These are phyloP conservation scores for Bufotes viridis DNA, from an alignment of 2,797 vertebrate genomes.

Conservation along the genomic window DNA sequence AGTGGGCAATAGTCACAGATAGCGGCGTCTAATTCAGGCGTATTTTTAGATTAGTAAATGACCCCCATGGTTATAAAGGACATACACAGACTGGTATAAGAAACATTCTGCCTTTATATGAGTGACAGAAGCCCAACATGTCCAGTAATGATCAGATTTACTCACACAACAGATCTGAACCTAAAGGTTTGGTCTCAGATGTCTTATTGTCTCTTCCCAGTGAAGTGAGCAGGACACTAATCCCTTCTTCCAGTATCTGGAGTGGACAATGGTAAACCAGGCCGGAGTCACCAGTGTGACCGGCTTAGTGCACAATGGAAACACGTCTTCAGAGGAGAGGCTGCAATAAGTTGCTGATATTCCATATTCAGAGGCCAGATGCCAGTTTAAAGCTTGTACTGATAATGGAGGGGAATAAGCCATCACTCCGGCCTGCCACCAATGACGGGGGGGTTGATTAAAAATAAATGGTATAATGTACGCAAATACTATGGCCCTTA, in stretches of 20 bases:
- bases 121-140: neutral
- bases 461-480: neutral
- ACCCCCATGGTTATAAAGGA: too few relatives aligned
- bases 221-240: conserved; percentile 6
- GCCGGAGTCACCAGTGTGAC: neutral
- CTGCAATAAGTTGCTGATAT: neutral
- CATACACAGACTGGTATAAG: neutral
- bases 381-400: neutral
- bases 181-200: conserved; percentile 10
- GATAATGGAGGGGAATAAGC: neutral
- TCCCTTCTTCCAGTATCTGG: neutral
- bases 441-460: neutral
- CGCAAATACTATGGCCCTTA: neutral
- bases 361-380: conserved; percentile 17
- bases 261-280: conserved; percentile 4
- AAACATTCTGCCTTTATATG: neutral
- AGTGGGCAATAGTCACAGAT: too few relatives aligned
- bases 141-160: neutral
- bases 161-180: neutral
- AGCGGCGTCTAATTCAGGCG: too few relatives aligned
- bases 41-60: too few relatives aligned
- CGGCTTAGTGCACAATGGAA: neutral
- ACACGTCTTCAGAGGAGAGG: neutral
- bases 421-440: neutral
- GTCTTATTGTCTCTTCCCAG: neutral